Evolutionary conservation across 2,888 invertebrate species (phyloP).

Genomic region (Timema podura): DNA sequence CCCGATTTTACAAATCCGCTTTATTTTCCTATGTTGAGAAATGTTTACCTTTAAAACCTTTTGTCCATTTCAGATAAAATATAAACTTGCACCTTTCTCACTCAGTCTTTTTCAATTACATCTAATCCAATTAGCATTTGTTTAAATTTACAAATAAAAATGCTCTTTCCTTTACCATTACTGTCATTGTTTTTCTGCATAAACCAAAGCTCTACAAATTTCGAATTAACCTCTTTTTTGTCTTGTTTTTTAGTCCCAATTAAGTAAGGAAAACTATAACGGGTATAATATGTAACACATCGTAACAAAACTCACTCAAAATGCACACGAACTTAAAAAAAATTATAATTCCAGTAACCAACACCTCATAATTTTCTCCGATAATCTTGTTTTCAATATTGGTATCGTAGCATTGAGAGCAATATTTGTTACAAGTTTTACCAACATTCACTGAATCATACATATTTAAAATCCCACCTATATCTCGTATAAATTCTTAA

Average conservation of each 20-base stretch:
- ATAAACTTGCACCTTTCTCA: too few relatives aligned
- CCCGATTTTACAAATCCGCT: constrained; percentile 52
- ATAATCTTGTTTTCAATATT: not conserved
- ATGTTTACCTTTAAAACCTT: too few relatives aligned
- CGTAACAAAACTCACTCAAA: constrained; percentile 13
- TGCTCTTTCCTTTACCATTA: too few relatives aligned
- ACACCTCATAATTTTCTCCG: constrained; percentile 3
- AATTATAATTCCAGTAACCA: constrained; percentile 6
- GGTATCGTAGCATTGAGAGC: constrained; percentile 1
- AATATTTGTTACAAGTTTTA: constrained; percentile 15
- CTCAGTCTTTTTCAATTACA: too few relatives aligned
- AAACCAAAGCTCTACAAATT: too few relatives aligned
- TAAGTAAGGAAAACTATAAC: too few relatives aligned
- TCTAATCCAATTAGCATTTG: too few relatives aligned
- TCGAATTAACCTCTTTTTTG: too few relatives aligned
- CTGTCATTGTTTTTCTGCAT: too few relatives aligned
- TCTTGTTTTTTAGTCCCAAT: too few relatives aligned
- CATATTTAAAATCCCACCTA: constrained; percentile 5
- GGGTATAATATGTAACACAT: not conserved
- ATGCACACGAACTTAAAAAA: not conserved
- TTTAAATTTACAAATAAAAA: too few relatives aligned
- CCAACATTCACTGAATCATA: not conserved
- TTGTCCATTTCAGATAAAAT: too few relatives aligned
- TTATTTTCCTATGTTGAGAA: not conserved
- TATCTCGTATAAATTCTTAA: constrained; percentile 4